Evolutionary conservation across 2,113 vertebrate genomes (phyloP), one percentile per base, ranked within the genome.

Genomic region (Megaceryle torquata): DNA sequence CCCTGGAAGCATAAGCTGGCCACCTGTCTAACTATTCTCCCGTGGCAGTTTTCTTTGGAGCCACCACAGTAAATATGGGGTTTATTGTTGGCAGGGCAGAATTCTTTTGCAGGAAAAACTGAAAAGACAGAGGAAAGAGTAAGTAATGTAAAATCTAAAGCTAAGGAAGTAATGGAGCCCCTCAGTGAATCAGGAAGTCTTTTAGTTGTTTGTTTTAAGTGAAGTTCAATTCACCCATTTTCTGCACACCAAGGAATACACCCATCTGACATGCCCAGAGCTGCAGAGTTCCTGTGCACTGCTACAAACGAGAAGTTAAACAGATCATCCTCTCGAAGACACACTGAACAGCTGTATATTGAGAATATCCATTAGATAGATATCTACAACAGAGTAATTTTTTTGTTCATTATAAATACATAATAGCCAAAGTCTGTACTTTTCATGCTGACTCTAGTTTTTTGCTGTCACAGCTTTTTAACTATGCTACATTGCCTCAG

Each of bases 381-480:
- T 89, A 95, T 79, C 67, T 92, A 83, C 61, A 78, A 53, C 19
- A 77, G 70, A 86, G 92, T 88, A 85, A 70, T 64, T 60, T 87
- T 37, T 95, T 61, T 78, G 61, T 68, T 97, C 74, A 75, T 94
- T 94, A 94, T 84, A 91, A 94, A 77, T 93, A 95, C 63, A 77
- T 75, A 91, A 89, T 61, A 79, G 17, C 4, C 13, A n/a, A 65
- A 61, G 60, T 72, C 39, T 79, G 28, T 78, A n/a, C 48, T 67
- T 94, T 89, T 72, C 65, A 39, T 60, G 46, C 68, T 94, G 90
- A 91, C 54, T 91, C 79, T 6, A 44, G 63, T 60, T 95, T 86
- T 94, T 74, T 76, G 60, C 61, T 93, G 80, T 92, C 75, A 91
- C 70, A 77, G 65, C 17, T 71, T 91, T 96, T 93, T 50, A 80